Conservation (phyloP, 2,113 vertebrate species). For the Etheostoma spectabile region DNA sequence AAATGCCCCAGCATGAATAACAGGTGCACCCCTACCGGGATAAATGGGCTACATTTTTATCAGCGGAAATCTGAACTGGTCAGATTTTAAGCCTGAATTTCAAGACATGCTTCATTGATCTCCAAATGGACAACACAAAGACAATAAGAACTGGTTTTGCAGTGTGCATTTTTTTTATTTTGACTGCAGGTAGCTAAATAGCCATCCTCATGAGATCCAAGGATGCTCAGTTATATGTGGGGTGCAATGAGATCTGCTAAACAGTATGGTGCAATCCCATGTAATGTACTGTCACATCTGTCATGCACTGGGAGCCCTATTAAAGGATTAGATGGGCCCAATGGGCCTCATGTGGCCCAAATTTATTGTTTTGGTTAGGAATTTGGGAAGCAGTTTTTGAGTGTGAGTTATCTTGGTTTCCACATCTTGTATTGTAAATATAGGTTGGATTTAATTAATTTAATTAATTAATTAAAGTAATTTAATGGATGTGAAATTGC, state of each 20-base stretch:
- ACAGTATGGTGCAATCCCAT: not conserved
- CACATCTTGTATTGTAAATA: slow-evolving; percentile 1
- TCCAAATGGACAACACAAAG: not conserved
- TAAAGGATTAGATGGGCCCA: slow-evolving; percentile 6
- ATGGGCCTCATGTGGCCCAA: not conserved
- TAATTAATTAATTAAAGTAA: too few relatives aligned
- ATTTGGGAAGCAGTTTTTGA: not conserved
- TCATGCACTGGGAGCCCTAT: not conserved
- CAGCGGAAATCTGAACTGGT: not conserved
- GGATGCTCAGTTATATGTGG: not conserved
- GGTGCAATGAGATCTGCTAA: slow-evolving; percentile 11
- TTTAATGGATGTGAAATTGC: not conserved
- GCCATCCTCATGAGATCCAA: not conserved
- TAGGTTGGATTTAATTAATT: not conserved
- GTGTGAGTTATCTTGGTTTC: not conserved
- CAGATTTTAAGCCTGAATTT: slow-evolving; percentile 7
- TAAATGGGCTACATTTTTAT: not conserved
- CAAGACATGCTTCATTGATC: not conserved
- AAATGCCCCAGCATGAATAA: not conserved
- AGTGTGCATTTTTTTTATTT: slow-evolving; percentile 15
- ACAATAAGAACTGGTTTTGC: not conserved
- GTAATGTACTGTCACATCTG: not conserved
- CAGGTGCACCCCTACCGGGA: not conserved
- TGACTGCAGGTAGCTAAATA: slow-evolving; percentile 11
- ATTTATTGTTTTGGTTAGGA: slow-evolving; percentile 25